Base-by-base conservation (phyloP, 2,797 vertebrate species). In the Emydoidea blandingii region DNA sequence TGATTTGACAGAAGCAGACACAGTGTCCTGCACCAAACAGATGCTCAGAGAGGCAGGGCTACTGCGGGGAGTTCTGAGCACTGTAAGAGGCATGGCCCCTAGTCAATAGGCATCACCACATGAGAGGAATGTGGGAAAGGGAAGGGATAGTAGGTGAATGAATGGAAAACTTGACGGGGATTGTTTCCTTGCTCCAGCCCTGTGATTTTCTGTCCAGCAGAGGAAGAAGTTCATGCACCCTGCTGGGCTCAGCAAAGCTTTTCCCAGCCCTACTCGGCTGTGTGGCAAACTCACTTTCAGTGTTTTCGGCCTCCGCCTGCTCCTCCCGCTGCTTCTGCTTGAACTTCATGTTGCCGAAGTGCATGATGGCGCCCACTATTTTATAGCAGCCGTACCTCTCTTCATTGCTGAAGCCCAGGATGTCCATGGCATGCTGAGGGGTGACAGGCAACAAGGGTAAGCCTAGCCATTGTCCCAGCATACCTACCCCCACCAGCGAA, bases 331-430 rank as follows among this genome's bases (percentile, higher is more conserved):
- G 99, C 97, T 99, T 99, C 82, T 99, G 99, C 97, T 99, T 99
- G 98, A 99, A 99, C 94, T 99, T 99, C 99, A 99, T 99, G 98
- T 99, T 99, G 92, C 99, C 99, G 0, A 99, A 99, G 97, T 99
- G 99, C 98, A 99, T 99, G 95, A 99, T 99, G 88, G 99, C 99
- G 0, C 99, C 99, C 56, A 99, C 99, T 83, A 99, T 99, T 98
- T 99, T 99, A 96, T 99, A 99, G 98, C 98, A 99, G 98, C 99
- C 99, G 0, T 99, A 99, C 90, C 99, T 99, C 98, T 99, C 99
- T 0, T 99, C 99, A 0, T 96, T 92, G 53, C 98, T 98, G 98
- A 99, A 99, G 92, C 99, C 99, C 81, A 99, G 97, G 97, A 99
- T 99, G 95, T 99, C 99, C 99, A 99, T 99, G 95, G 99, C 99